phyloP scores from a whole-genome alignment of 2,113 vertebrate genomes.

The Circaetus gallicus region DNA sequence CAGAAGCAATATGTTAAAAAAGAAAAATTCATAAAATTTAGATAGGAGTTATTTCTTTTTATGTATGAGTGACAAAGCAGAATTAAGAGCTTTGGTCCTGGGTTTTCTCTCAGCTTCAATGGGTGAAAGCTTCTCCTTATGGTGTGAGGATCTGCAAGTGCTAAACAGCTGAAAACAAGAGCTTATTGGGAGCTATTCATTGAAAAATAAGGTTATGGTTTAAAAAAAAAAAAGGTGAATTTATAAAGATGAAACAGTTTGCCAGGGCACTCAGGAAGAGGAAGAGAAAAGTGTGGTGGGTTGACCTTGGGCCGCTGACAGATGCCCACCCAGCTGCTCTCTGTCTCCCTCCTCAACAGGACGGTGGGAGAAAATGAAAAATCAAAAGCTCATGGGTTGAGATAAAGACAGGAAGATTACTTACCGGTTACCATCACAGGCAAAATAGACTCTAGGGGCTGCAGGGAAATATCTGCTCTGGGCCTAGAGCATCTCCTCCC shows the following conservation, averaged over 20 bases:
- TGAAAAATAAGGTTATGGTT: not conserved
- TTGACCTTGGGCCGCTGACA: not conserved
- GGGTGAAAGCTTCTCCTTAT: not conserved
- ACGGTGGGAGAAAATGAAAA: not conserved
- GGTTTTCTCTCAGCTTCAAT: not conserved
- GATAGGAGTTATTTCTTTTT: not conserved
- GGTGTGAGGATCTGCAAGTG: not conserved
- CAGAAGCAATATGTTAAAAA: not conserved
- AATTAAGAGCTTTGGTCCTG: not conserved
- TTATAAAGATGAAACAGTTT: not conserved
- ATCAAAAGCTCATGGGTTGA: not conserved
- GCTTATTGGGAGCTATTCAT: not conserved
- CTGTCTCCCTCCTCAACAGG: not conserved
- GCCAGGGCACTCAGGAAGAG: no score
- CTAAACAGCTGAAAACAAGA: not conserved
- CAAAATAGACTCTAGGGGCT: rapidly evolving
- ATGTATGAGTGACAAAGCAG: not conserved
- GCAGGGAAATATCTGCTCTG: rapidly evolving
- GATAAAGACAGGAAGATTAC: not conserved
- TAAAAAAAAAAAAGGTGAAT: not conserved
- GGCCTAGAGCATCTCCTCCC: no score
- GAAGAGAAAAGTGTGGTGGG: not conserved
- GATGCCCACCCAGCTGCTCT: not conserved
- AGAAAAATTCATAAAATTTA: not conserved
- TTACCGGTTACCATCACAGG: rapidly evolving